phyloP scores from a whole-genome alignment of 2,797 vertebrate genomes.

The Agapornis canus region DNA sequence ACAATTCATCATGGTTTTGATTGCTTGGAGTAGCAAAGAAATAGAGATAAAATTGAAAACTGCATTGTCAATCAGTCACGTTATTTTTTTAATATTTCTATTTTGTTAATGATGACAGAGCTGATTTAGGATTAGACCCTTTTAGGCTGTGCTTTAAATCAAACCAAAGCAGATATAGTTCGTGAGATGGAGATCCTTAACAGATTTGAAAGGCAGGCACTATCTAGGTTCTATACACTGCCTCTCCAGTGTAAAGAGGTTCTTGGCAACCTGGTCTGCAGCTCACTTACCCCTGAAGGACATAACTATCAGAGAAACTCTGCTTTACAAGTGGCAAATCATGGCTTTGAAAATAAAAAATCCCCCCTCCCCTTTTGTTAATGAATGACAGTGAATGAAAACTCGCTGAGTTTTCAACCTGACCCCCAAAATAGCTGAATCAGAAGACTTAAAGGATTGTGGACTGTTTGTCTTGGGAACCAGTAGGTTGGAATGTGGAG shows the following conservation, averaged over 20 bases:
- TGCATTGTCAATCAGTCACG: slow-evolving; percentile 9
- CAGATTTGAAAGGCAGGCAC: neutral
- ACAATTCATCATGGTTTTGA: slow-evolving; percentile 16
- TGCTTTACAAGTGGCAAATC: neutral
- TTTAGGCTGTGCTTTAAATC: neutral
- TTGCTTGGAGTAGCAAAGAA: slow-evolving; percentile 5
- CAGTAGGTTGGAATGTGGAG: neutral
- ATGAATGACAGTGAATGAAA: neutral
- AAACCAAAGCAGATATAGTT: neutral
- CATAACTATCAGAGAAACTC: neutral
- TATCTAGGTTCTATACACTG: neutral
- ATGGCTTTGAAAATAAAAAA: neutral
- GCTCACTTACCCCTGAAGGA: neutral
- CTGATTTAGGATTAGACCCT: neutral
- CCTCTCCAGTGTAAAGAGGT: neutral
- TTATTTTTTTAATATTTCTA: neutral
- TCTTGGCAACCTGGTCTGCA: neutral
- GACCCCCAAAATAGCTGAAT: neutral
- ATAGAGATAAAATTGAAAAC: slow-evolving; percentile 32
- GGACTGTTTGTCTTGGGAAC: neutral
- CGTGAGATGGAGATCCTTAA: neutral
- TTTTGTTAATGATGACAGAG: neutral
- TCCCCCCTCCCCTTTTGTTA: neutral
- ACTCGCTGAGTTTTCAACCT: neutral
- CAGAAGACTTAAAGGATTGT: neutral